phyloP scores from a whole-genome alignment of 2,113 vertebrate genomes.

The Paratilapia polleni region DNA sequence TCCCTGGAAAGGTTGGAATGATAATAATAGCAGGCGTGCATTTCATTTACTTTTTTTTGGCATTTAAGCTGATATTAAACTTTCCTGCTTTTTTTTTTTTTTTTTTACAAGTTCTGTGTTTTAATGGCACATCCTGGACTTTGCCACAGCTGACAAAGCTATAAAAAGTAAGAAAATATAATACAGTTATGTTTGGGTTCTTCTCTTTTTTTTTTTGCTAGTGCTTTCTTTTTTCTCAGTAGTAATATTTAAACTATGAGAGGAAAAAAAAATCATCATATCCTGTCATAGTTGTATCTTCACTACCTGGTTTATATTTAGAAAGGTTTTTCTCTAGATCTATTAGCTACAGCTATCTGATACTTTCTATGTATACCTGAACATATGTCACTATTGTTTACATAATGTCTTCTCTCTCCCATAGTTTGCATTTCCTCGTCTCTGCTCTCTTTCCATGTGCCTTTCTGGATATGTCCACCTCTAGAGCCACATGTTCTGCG shows the following conservation, averaged over 20 bases:
- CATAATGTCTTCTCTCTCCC: neutral
- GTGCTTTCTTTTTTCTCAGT: neutral
- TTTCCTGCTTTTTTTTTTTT: constrained; percentile 13
- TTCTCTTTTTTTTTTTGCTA: constrained; percentile 45
- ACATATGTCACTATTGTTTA: neutral
- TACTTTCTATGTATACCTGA: neutral
- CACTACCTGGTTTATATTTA: neutral
- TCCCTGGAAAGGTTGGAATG: constrained; percentile 37
- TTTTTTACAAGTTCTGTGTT: constrained; percentile 48
- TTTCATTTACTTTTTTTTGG: constrained; percentile 53
- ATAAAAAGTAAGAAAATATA: constrained; percentile 27
- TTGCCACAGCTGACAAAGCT: constrained; percentile 54
- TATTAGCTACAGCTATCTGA: neutral
- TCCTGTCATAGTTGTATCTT: neutral
- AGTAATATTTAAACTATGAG: neutral
- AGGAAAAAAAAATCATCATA: neutral
- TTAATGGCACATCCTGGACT: constrained; percentile 52
- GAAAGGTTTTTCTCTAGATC: neutral
- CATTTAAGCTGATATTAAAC: constrained; percentile 46
- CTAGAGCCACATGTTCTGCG: neutral
- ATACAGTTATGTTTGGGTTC: constrained; percentile 58
- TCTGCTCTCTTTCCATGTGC: neutral
- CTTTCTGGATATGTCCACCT: neutral
- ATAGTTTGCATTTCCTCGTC: neutral
- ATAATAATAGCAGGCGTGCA: constrained; percentile 42